phyloP scores from a whole-genome alignment of 2,113 vertebrate species.

The Pampusana beccarii region DNA sequence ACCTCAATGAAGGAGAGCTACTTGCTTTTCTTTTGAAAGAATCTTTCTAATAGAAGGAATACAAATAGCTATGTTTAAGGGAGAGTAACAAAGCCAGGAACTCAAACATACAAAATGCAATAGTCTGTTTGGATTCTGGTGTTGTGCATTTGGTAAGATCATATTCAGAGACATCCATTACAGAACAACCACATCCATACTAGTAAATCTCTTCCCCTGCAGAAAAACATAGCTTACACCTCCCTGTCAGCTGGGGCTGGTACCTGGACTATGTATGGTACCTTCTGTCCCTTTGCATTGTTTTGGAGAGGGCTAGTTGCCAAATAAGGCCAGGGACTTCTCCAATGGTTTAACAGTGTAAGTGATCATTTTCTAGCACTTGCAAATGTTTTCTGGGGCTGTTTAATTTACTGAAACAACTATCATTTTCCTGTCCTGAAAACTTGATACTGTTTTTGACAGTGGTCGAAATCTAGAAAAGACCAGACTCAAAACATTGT shows the following conservation, averaged over 20 bases:
- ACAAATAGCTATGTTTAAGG: not conserved
- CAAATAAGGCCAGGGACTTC: not conserved
- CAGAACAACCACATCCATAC: not conserved
- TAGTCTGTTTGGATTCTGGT: not conserved
- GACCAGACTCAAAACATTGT: not conserved
- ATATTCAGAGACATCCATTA: not conserved
- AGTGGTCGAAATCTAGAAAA: not conserved
- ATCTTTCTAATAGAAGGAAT: not conserved
- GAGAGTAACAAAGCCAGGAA: not conserved
- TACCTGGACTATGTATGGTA: not conserved
- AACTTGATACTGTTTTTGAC: not conserved
- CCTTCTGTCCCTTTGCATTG: not conserved
- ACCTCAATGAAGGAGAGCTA: not conserved
- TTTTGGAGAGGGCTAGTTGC: not conserved
- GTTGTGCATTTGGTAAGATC: not conserved
- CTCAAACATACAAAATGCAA: not conserved
- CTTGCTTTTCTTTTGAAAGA: not conserved
- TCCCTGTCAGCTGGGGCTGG: not conserved
- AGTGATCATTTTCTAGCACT: not conserved
- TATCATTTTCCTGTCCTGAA: not conserved
- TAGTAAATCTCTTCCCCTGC: not conserved
- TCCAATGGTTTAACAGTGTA: not conserved
- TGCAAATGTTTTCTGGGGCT: not conserved
- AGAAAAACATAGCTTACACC: not conserved
- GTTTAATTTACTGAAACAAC: not conserved